Evolutionary conservation across 2,888 invertebrate species (phyloP).

Genomic region (Eupithecia dodoneata): DNA sequence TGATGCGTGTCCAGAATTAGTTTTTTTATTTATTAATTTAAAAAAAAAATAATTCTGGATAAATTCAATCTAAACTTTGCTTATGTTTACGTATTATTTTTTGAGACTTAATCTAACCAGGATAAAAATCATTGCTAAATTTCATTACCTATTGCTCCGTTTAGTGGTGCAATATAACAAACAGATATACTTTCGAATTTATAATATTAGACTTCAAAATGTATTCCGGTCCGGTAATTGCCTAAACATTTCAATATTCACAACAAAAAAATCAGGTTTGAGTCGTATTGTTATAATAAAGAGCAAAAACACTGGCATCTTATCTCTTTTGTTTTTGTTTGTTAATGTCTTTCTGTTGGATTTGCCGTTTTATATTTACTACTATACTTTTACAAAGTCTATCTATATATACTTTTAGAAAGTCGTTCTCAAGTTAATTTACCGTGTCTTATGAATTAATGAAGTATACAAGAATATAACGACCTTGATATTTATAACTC

Average conservation of each 20-base stretch:
- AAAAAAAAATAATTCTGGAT: too few relatives aligned
- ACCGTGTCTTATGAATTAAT: slow-evolving; percentile 10
- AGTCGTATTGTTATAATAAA: neutral
- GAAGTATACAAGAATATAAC: neutral
- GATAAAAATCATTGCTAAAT: neutral
- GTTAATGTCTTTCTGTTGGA: neutral
- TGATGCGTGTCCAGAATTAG: neutral
- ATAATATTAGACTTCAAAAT: neutral
- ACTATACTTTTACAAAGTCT: too few relatives aligned
- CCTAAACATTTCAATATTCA: neutral
- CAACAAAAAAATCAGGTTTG: neutral
- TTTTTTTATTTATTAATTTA: neutral
- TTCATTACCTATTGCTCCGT: neutral
- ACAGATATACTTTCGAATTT: neutral
- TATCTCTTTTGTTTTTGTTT: neutral
- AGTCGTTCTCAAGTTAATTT: neutral
- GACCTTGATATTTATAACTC: slow-evolving; percentile 8
- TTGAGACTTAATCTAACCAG: neutral
- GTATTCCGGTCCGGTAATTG: neutral
- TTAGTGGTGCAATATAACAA: neutral
- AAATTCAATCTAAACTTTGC: too few relatives aligned
- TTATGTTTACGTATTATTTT: too few relatives aligned
- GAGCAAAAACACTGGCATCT: neutral
- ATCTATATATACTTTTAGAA: neutral
- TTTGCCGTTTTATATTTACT: neutral